Percentiles rank a stretch among this genome's conserved stretches.
These are phyloP conservation scores for Caenorhabditis sp. DNA, from an alignment of 2,888 invertebrate species.

Conservation along the genomic window DNA sequence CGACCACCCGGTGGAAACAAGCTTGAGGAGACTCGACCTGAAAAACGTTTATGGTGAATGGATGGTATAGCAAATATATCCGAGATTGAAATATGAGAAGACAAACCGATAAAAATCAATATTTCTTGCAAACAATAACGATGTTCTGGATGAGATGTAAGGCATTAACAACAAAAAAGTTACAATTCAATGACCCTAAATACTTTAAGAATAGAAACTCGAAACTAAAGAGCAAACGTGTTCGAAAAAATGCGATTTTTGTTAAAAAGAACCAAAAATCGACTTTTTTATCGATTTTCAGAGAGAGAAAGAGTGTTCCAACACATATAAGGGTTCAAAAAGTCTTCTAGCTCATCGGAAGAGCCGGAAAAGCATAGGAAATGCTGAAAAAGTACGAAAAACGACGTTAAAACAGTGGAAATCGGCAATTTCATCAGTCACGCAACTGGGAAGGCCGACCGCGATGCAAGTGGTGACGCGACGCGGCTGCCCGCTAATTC, in stretches of 20 bases:
- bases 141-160: too few species aligned
- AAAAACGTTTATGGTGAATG: not conserved
- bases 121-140: not conserved
- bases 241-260: too few species aligned
- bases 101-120: not conserved
- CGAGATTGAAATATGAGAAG: not conserved
- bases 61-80: not conserved
- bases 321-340: not conserved
- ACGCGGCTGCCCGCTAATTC: conserved; percentile 38
- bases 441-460: conserved; percentile 48
- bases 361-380: not conserved
- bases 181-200: too few species aligned
- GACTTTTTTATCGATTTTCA: too few species aligned
- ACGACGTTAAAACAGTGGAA: conserved; percentile 9
- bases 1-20: not conserved
- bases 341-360: not conserved
- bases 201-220: too few species aligned
- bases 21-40: not conserved
- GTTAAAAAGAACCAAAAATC: too few species aligned
- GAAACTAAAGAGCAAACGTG: too few species aligned
- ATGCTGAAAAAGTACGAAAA: not conserved
- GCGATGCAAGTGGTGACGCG: conserved; percentile 24
- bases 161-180: too few species aligned
- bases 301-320: not conserved
- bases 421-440: conserved; percentile 41